Base-by-base conservation (phyloP, 2,797 vertebrate species). In the Australoheros facetus region DNA sequence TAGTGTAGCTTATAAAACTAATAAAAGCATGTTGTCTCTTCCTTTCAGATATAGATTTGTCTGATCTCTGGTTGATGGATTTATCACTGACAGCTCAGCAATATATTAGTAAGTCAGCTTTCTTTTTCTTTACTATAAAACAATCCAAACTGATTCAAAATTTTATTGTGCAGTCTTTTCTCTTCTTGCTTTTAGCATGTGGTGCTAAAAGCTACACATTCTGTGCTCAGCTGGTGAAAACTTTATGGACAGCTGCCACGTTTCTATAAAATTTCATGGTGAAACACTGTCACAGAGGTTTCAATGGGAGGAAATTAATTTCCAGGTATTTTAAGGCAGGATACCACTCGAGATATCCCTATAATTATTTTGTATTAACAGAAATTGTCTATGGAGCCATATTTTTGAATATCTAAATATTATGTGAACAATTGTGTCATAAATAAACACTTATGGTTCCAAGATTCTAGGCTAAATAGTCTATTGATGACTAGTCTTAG, bases 41-140 rank as follows among this genome's bases (percentile, higher is more conserved):
- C 34, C 75, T 88, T 83, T 2, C 85, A 93, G 92, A 75, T 85
- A 73, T 77, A 76, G 71, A 87, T 89, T 90, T 82, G 89, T 87
- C 83, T 86, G 88, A 85, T 87, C 76, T 87, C 83, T 92, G 92
- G 94, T 94, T 75, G 84, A 95, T 94, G 93, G 93, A 95, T 93
- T 92, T 93, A 90, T 89, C 89, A 93, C 91, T 90, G 81, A 86
- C 85, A 80, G 89, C 78, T 90, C 92, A 92, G 85, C 79, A 78
- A 82, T 81, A 93, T 88, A 89, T 93, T 88, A 92, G 92, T 95
- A 91, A 95, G 92, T 92, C 55, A 39, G 48, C 28, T 45, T 57
- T 56, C 26, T 62, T 8, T 48, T 17, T 19, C 1, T 28, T 48
- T 66, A 23, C 5, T 6, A 1, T 13, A 28, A 45, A 42, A 48